Base-by-base conservation (phyloP, 2,113 vertebrate genomes). In the Malurus elegans region DNA sequence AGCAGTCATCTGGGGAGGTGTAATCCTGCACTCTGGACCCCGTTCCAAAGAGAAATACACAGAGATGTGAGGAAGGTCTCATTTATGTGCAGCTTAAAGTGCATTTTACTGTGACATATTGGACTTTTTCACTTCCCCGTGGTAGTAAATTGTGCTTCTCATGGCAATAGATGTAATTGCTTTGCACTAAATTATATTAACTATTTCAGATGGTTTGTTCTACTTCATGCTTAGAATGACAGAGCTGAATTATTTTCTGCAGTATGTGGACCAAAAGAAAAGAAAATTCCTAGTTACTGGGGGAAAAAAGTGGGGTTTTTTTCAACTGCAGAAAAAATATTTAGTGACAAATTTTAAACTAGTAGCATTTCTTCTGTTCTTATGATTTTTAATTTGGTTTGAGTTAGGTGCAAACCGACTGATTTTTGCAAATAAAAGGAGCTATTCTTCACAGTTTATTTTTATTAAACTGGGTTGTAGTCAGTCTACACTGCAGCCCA, bases 171-270 rank as follows among this genome's bases (percentile, higher is more conserved):
- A 82, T 71, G 61, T 92, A 96, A 95, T 95, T 95, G 66, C 71
- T 93, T 92, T 88, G 45, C 38, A 60, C 54, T 75, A 79, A 92
- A 85, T 79, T 94, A 60, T 42, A 42, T 93, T 95, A 94, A 84
- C 57, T 81, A 69, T 94, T 90, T 96, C 54, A 47, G 44, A 48
- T 65, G 29, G 32, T 76, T 93, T 87, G 50, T 79, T 91, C 76
- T 92, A n/a, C 62, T 87, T 87, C 72, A 80, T 92, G 50, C 69
- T 85, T 85, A n/a, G 74, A 86, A 84, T 60, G 26, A 57, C 31
- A 84, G 14, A 66, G 25, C 18, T 88, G 34, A 80, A 93, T 75
- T 94, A 36, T 82, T 79, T 93, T 62, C 47, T 90, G 34, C 5
- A 28, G 13, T 44, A 66, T 10, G 7, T 19, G 44, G 47, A 20